phyloP scores from a whole-genome alignment of 2,888 invertebrate species.

The Tiliacea citrago region DNA sequence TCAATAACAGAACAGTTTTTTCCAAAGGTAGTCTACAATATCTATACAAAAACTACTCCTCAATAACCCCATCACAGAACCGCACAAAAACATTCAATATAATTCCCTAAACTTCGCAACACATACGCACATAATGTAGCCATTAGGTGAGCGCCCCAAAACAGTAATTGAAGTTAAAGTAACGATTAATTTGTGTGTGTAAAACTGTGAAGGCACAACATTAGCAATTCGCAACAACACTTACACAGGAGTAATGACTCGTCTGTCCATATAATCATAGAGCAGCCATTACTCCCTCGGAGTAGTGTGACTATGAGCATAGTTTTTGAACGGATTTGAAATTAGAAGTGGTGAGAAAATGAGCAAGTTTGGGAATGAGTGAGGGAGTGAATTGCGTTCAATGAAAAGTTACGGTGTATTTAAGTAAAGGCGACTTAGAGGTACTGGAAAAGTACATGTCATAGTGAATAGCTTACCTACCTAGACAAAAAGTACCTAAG shows the following conservation, averaged over 20 bases:
- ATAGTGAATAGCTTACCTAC: no score
- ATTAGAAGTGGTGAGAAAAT: not conserved
- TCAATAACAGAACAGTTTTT: not conserved
- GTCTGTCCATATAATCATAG: slow-evolving; percentile 91
- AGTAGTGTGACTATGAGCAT: slow-evolving; percentile 72
- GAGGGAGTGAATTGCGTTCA: not conserved
- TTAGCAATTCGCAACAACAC: slow-evolving; percentile 90
- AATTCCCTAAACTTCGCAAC: slow-evolving; percentile 32
- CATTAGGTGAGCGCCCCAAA: slow-evolving; percentile 69
- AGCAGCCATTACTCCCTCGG: slow-evolving; percentile 87
- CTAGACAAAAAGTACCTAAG: not conserved
- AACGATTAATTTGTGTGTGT: slow-evolving; percentile 87
- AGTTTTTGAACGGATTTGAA: slow-evolving; percentile 4
- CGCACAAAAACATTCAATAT: slow-evolving; percentile 43
- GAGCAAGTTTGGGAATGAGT: not conserved
- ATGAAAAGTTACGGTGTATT: not conserved
- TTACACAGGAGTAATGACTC: slow-evolving; percentile 90
- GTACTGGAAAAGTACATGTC: no score
- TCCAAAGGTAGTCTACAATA: no score
- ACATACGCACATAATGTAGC: slow-evolving; percentile 55
- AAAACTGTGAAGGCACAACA: slow-evolving; percentile 86
- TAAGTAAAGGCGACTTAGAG: no score
- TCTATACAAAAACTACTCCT: not conserved
- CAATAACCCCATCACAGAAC: not conserved
- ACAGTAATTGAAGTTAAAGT: slow-evolving; percentile 80